These are phyloP conservation scores for Takifugu flavidus DNA, from an alignment of 2,113 vertebrate species.

Conservation along the genomic window DNA sequence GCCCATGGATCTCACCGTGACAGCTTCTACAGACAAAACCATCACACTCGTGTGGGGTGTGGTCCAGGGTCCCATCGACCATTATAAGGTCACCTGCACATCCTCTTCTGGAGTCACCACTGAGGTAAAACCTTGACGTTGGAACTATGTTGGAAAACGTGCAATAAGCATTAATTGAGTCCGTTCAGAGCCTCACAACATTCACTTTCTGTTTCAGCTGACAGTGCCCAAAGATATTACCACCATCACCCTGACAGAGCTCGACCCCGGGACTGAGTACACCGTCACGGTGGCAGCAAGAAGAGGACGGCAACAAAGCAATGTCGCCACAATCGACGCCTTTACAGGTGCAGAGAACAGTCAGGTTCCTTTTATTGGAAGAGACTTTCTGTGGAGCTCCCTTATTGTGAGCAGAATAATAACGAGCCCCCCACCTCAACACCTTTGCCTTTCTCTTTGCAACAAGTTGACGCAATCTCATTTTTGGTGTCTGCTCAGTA, in stretches of 20 bases:
- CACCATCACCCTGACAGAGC: constrained; percentile 81
- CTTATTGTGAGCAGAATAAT: background rate
- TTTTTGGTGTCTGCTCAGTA: background rate
- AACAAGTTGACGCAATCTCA: constrained; percentile 9
- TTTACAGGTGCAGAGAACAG: constrained; percentile 84
- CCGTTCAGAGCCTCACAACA: background rate
- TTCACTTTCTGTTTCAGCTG: constrained; percentile 51
- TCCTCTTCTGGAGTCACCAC: constrained; percentile 84
- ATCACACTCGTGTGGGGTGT: constrained; percentile 90
- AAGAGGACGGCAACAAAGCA: constrained; percentile 90
- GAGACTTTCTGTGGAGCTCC: background rate
- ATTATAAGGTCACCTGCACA: constrained; percentile 89
- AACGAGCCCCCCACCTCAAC: background rate
- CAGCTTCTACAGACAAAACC: constrained; percentile 88
- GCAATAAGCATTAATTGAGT: too few relatives aligned
- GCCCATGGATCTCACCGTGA: constrained; percentile 87
- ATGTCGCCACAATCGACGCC: constrained; percentile 87
- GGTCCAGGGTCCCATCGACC: constrained; percentile 90
- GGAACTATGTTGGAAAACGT: background rate
- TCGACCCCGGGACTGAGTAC: constrained; percentile 93
- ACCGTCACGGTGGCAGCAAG: constrained; percentile 89
- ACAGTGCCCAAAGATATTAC: constrained; percentile 80
- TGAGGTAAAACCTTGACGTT: constrained; percentile 63
- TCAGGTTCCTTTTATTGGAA: background rate
- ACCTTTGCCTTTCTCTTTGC: constrained; percentile 2